These are phyloP conservation scores for Eumacrocentrus americanus DNA, from an alignment of 2,888 invertebrate species.

Conservation along the genomic window DNA sequence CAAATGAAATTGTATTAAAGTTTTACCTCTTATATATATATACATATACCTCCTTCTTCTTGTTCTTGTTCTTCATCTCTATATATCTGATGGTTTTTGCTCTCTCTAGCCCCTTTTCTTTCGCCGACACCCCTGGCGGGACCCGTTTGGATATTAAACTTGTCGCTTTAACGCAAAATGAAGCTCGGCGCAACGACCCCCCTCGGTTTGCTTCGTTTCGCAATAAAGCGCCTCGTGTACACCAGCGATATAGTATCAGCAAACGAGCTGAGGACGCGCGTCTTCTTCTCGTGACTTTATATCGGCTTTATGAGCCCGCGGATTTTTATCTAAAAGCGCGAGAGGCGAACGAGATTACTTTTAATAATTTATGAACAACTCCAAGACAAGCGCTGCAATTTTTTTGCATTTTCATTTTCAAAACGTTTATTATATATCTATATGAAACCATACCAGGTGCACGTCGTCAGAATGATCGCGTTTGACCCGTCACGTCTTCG, in stretches of 20 bases:
- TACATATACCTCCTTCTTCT: conserved; percentile 23
- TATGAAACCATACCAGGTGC: background rate
- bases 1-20: conserved; percentile 62
- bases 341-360: background rate
- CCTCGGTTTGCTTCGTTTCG: conserved; percentile 13
- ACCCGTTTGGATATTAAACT: conserved; percentile 56
- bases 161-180: conserved; percentile 60
- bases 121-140: conserved; percentile 36
- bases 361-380: conserved; percentile 12
- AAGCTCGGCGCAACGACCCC: conserved; percentile 39
- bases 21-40: conserved; percentile 58
- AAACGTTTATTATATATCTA: no score
- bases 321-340: conserved; percentile 9
- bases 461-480: background rate
- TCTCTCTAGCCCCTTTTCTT: conserved; percentile 23
- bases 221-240: conserved; percentile 23
- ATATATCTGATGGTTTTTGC: conserved; percentile 20
- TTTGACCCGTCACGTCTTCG: background rate
- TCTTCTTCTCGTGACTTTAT: conserved; percentile 19
- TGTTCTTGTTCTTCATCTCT: conserved; percentile 7
- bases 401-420: background rate
- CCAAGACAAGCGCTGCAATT: background rate
- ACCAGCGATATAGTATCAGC: conserved; percentile 8
- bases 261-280: conserved; percentile 17
- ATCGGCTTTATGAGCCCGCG: conserved; percentile 2